Conservation (phyloP, 2,888 invertebrate genomes). For the Noctua pronuba region DNA sequence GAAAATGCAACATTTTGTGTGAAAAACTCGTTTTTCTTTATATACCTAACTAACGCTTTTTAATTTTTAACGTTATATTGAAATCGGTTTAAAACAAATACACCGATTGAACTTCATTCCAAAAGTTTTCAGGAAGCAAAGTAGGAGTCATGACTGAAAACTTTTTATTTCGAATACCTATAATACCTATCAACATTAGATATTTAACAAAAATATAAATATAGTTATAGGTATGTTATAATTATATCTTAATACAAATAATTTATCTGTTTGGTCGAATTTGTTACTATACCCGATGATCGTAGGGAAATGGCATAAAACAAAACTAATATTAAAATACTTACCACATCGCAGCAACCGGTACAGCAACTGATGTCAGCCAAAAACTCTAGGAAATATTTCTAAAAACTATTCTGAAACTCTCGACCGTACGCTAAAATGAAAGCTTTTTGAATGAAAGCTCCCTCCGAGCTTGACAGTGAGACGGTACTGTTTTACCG, state of each 20-base stretch:
- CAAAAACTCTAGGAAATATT: constrained; percentile 2
- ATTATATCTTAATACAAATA: neutral
- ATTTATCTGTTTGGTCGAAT: neutral
- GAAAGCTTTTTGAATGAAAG: constrained; percentile 71
- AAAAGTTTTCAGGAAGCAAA: neutral
- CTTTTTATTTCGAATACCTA: neutral
- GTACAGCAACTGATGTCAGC: constrained; percentile 18
- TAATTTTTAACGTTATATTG: neutral
- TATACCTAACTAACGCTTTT: neutral
- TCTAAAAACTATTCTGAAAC: constrained; percentile 42
- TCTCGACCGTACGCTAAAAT: constrained; percentile 56
- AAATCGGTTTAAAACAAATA: neutral
- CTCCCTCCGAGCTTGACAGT: constrained; percentile 61
- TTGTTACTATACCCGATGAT: neutral
- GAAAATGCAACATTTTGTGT: neutral
- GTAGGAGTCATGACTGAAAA: no score
- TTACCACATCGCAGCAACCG: constrained; percentile 35
- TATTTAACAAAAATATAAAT: neutral
- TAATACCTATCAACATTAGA: neutral
- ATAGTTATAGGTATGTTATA: neutral
- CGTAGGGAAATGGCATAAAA: neutral
- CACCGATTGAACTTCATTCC: neutral
- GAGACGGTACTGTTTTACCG: constrained; percentile 63
- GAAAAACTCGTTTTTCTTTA: neutral
- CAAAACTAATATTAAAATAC: constrained; percentile 29